Conservation (phyloP, 2,888 invertebrate genomes). For the Nephrotoma flavescens region DNA sequence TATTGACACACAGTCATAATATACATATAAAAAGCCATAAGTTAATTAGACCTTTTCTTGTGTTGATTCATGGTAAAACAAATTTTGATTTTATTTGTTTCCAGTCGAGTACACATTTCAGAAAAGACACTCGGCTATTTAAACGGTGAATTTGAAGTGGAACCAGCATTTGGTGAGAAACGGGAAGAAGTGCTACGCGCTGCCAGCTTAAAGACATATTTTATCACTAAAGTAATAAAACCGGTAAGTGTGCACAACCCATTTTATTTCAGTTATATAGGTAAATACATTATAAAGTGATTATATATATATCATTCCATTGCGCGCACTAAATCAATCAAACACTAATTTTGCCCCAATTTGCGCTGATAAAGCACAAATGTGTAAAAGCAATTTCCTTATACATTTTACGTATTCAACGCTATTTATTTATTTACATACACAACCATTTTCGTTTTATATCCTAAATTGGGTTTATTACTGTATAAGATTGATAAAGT, state of each 20-base stretch:
- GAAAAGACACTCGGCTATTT: conserved; percentile 78
- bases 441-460: background rate
- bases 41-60: background rate
- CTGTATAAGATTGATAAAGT: background rate
- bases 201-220: conserved; percentile 82
- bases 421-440: background rate
- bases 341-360: background rate
- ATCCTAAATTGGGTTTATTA: background rate
- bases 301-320: background rate
- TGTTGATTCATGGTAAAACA: background rate
- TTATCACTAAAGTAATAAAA: conserved; percentile 74
- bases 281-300: background rate
- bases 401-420: background rate
- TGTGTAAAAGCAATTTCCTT: background rate
- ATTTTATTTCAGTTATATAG: background rate
- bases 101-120: conserved; percentile 83
- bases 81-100: background rate
- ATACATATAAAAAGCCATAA: background rate
- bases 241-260: conserved; percentile 43
- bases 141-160: conserved; percentile 84
- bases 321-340: background rate
- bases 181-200: conserved; percentile 81
- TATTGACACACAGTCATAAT: background rate
- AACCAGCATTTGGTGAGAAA: conserved; percentile 77
- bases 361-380: background rate